Conservation (phyloP, 2,888 invertebrate species). For the Platerodrilus igneus region DNA sequence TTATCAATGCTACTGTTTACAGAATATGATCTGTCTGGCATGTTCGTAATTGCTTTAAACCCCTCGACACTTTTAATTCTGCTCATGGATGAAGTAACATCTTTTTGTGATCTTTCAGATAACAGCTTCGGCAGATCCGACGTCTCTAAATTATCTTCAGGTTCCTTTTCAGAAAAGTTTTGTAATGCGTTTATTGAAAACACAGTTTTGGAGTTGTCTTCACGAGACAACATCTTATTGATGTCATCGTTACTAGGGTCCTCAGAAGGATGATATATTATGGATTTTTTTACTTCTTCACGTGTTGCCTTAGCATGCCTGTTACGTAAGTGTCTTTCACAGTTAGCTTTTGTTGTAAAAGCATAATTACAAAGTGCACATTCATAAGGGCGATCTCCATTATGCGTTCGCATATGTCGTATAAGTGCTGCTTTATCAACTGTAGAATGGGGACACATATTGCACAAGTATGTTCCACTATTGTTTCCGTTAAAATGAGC, state of each 20-base stretch:
- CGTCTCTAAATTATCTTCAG: conserved; percentile 8
- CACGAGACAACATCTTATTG: conserved; percentile 51
- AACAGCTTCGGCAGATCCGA: conserved; percentile 12
- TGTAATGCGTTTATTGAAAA: conserved; percentile 11
- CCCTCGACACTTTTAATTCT: too few relatives aligned
- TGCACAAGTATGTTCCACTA: conserved; percentile 80
- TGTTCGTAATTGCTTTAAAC: too few relatives aligned
- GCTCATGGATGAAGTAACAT: too few relatives aligned
- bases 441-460: conserved; percentile 86
- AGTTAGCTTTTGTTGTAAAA: conserved; percentile 96
- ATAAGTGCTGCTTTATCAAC: conserved; percentile 88
- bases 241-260: conserved; percentile 75
- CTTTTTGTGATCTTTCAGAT: conserved; percentile 18
- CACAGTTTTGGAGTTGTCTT: conserved; percentile 45
- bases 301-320: conserved; percentile 81
- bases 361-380: conserved; percentile 94
- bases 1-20: conserved; percentile 35
- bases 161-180: conserved; percentile 34
- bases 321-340: conserved; percentile 90
- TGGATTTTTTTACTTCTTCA: conserved; percentile 83
- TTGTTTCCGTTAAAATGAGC: conserved; percentile 75
- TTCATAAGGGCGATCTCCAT: conserved; percentile 91
- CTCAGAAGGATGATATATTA: conserved; percentile 83
- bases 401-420: conserved; percentile 89
- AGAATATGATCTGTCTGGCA: too few relatives aligned